These are phyloP conservation scores for Rhagonycha fulva DNA, from an alignment of 2,888 invertebrate species.

Conservation along the genomic window DNA sequence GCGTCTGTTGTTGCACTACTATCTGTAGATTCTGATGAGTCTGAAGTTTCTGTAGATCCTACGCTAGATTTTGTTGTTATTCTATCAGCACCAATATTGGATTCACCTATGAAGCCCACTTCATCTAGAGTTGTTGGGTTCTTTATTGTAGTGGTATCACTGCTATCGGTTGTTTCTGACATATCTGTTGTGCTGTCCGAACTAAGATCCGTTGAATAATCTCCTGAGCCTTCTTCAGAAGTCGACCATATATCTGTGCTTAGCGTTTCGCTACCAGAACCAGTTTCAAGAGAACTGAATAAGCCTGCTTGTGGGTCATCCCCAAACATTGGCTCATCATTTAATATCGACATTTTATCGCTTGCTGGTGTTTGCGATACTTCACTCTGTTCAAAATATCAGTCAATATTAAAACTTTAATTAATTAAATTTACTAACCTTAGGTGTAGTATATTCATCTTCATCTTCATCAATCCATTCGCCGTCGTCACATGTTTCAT, in stretches of 20 bases:
- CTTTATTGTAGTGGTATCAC: constrained; percentile 12
- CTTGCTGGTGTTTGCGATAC: background rate
- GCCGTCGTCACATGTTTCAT: constrained; percentile 60
- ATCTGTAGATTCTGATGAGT: background rate
- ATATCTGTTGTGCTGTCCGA: constrained; percentile 5
- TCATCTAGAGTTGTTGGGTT: background rate
- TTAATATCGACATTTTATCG: background rate
- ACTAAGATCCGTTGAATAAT: constrained; percentile 9
- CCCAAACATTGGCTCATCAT: constrained; percentile 20
- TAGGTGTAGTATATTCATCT: constrained; percentile 45
- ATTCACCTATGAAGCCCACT: constrained; percentile 6
- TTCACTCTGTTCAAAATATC: background rate
- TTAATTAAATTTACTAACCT: background rate
- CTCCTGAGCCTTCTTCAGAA: constrained; percentile 36
- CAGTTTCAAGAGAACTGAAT: constrained; percentile 21
- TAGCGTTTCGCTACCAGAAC: constrained; percentile 44
- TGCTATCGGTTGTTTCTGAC: constrained; percentile 25
- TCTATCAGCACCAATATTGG: constrained; percentile 13
- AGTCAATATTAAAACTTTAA: background rate
- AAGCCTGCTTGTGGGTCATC: constrained; percentile 11
- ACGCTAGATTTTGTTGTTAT: constrained; percentile 21
- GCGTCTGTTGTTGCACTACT: background rate
- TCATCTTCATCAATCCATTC: constrained; percentile 56
- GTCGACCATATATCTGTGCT: constrained; percentile 18
- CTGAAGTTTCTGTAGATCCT: background rate